Evolutionary conservation across 2,888 invertebrate species (phyloP), one percentile per base, ranked within the genome.

Genomic region (Drosophila paracracens): DNA sequence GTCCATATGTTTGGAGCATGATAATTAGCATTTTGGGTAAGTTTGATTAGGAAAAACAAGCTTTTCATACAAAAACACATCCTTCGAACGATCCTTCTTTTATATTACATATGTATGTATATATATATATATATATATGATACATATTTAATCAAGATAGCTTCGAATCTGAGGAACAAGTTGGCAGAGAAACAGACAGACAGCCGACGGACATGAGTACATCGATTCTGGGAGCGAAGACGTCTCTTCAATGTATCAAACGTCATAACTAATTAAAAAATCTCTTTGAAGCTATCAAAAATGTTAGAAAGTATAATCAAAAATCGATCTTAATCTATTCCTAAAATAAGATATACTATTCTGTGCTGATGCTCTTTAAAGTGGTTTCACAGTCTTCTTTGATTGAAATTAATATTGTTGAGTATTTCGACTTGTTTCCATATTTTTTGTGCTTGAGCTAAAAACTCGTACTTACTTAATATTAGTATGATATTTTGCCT

Each of bases 341-440:
- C 21, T 16, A 7, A 2, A 25, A 0, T 16, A 1, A 2, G 0
- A 25, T 25, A 7, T 4, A 16, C 16, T 13, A 13, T 16, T 6
- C 21, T 4, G 4, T 4, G 0, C 21, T 2, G 13, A 7, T 7
- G 7, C 7, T 4, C 8, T 4, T 21, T 25, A 46, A 46, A 16
- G 2, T 46, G 13, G 1, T 0, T 46, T 1, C 40, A 11, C 1
- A 43, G 40, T 40, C 10, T 11, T 5, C 11, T 43, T 11, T 43
- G 21, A 7, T 13, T 43, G 21, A 21, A 43, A 1, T 21, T 1
- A 16, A 21, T 21, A 21, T 21, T 11, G 21, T 1, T 21, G 11
- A 43, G 2, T 21, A 43, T 11, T 35, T 35, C 4, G 13, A 35
- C 4, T 5, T 35, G 8, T n/a, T 8, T 40, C 18, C 16, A 18